Base-by-base conservation (phyloP, 2,888 invertebrate genomes). In the Lobophora halterata region DNA sequence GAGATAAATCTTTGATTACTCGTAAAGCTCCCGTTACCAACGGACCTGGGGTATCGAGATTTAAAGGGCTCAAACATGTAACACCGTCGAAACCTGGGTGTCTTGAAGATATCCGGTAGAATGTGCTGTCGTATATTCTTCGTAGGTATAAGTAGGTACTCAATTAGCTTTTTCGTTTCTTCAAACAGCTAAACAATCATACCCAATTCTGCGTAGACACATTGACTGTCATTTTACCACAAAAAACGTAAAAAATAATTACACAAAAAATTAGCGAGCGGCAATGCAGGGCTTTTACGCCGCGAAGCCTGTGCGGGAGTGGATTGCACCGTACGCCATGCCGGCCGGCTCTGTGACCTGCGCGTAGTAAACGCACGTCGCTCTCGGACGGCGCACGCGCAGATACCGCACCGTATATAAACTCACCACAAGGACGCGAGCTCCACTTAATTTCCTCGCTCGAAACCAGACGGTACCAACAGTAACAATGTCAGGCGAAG, bases 301-400 rank as follows among this genome's bases (percentile, higher is more conserved):
- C 50, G 46, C 51, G 49, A 52, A 73, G 73, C 66, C 65, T 76
- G 70, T 70, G 73, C 72, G 65, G 76, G 72, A 78, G 78, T 74
- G 75, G 66, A 65, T 55, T 59, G 71, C 55, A 64, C 53, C 55
- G 65, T 5, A 19, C 28, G 12, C 23, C 49, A 51, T 36, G 61
- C 65, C 58, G 58, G 59, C 57, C 58, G 61, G 61, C 52, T n/a
- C n/a, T n/a, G n/a, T n/a, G n/a, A n/a, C n/a, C n/a, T n/a, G 53
- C 41, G 52, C 58, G 74, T 77, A 85, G 85, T 85, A 60, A 56
- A 48, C 50, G 56, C 72, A 76, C 71, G 76, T 67, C 73, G 74
- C 58, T 78, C 71, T 49, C 38, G 34, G 57, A 53, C 74, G 60
- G 65, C 83, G 85, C 82, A 81, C 83, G 85, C 77, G 79, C 79